Evolutionary conservation across 2,797 vertebrate genomes (phyloP).

Genomic region (Paramormyrops hopkinsi): DNA sequence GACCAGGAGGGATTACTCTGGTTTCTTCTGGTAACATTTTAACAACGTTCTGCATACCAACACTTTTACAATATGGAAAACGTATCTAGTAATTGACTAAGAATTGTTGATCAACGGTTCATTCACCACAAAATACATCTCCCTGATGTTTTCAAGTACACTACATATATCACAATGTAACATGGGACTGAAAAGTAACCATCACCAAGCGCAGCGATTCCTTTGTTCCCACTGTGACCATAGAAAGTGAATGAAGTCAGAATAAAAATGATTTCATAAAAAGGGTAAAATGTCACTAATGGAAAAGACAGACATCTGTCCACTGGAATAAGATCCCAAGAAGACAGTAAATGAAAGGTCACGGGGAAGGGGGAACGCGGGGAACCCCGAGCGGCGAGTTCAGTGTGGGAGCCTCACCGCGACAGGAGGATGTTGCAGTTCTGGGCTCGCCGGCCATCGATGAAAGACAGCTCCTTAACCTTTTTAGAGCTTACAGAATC

Average conservation of each 20-base stretch:
- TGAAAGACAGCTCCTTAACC: conserved; percentile 95
- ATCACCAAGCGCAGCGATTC: neutral
- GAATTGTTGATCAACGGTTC: neutral
- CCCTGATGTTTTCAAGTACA: neutral
- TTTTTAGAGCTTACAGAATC: conserved; percentile 85
- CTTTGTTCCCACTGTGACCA: neutral
- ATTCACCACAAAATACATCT: neutral
- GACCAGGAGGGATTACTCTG: neutral
- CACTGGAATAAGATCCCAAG: neutral
- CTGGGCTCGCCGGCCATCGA: conserved; percentile 92
- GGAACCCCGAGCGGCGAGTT: neutral
- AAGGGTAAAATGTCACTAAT: neutral
- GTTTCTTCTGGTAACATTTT: neutral
- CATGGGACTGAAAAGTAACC: neutral
- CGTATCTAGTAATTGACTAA: neutral
- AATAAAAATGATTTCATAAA: neutral
- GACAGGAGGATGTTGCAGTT: conserved; percentile 99
- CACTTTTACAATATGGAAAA: neutral
- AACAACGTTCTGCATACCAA: neutral
- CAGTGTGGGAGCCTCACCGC: conserved; percentile 54
- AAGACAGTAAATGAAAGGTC: neutral
- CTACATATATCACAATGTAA: neutral
- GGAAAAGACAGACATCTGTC: neutral
- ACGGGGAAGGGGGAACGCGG: neutral
- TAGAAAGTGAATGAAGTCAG: neutral